These are phyloP conservation scores for Argya squamiceps DNA, from an alignment of 2,797 vertebrate species.

Conservation along the genomic window DNA sequence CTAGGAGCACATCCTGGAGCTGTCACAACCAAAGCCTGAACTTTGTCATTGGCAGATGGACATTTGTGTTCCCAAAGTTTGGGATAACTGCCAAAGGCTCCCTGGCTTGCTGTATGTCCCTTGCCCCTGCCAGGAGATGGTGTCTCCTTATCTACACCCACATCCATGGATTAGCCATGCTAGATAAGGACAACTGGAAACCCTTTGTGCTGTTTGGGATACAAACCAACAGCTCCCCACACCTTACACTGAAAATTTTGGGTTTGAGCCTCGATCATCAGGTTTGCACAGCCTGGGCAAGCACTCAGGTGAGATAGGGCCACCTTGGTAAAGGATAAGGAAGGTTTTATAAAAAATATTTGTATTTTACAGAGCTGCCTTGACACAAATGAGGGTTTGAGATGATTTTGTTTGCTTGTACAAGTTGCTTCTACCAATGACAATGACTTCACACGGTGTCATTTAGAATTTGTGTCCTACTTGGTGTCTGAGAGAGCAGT, in stretches of 20 bases:
- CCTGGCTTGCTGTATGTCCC: background rate
- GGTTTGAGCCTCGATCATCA: background rate
- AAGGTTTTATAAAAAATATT: background rate
- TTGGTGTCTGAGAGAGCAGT: background rate
- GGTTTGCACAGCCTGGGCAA: background rate
- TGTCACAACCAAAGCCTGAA: background rate
- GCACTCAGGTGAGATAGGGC: background rate
- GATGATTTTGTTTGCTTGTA: background rate
- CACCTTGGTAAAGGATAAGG: background rate
- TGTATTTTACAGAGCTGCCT: background rate
- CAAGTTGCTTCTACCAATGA: background rate
- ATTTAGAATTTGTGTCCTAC: background rate
- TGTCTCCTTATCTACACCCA: background rate
- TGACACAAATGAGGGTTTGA: background rate
- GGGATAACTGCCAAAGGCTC: background rate
- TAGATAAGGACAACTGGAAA: conserved; percentile 8
- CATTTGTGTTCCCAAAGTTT: background rate
- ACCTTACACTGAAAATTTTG: background rate
- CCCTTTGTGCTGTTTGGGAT: background rate
- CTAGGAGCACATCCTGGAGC: background rate
- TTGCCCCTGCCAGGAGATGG: background rate
- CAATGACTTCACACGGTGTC: background rate
- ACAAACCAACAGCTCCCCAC: background rate
- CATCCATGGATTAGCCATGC: background rate
- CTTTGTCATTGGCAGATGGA: background rate